Conservation (phyloP, 2,888 invertebrate genomes). For the Marronus borbonicus region DNA sequence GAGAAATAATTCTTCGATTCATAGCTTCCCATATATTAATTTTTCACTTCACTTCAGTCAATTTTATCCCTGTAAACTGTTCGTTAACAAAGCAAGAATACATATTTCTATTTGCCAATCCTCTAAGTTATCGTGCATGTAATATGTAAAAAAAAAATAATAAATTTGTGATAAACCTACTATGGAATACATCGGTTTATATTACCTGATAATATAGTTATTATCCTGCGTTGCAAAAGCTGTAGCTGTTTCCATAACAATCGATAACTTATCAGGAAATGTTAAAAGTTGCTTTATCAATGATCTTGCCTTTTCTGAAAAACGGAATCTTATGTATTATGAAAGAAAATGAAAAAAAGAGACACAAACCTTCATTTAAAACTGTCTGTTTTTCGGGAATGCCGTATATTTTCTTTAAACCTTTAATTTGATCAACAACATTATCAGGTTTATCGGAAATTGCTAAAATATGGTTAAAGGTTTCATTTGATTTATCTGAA, state of each 20-base stretch:
- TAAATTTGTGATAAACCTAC: not conserved
- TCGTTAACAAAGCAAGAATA: no score
- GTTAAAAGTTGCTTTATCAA: constrained; percentile 38
- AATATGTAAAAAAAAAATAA: no score
- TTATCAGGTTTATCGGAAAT: not conserved
- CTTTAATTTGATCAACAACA: not conserved
- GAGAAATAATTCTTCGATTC: no score
- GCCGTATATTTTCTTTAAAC: not conserved
- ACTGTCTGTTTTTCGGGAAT: not conserved
- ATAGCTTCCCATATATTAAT: no score
- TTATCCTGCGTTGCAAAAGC: constrained; percentile 27
- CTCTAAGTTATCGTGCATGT: no score
- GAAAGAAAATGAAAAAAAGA: not conserved
- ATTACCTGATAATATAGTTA: constrained; percentile 27
- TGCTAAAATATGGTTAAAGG: not conserved
- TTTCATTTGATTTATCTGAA: not conserved
- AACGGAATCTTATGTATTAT: not conserved
- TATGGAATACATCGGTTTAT: not conserved
- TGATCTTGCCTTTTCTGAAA: constrained; percentile 30
- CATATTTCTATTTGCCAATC: no score
- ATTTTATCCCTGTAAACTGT: no score
- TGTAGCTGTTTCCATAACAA: constrained; percentile 25
- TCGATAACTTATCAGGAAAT: constrained; percentile 42
- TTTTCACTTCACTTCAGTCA: no score
- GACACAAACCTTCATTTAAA: constrained; percentile 3